These are phyloP conservation scores for Guaruba guarouba DNA, from an alignment of 2,113 vertebrate species.

Conservation along the genomic window DNA sequence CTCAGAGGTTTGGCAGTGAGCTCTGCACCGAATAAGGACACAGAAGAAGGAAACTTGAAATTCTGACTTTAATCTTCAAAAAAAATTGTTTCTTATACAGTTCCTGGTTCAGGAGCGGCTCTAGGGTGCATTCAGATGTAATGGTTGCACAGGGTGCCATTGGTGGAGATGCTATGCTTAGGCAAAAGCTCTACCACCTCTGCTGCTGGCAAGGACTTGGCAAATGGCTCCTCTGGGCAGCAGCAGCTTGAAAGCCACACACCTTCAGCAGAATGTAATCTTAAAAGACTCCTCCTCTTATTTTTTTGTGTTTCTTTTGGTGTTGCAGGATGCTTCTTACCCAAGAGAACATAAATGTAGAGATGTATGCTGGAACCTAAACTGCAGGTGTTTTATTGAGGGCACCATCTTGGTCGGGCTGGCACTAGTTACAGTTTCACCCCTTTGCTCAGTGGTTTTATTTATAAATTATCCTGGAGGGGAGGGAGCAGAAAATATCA, in stretches of 20 bases:
- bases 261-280: not conserved
- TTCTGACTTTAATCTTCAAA: constrained; percentile 19
- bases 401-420: not conserved
- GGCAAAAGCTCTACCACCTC: not conserved
- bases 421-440: not conserved
- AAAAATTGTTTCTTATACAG: not conserved
- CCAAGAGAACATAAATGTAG: fast-evolving
- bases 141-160: not conserved
- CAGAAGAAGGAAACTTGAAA: not conserved
- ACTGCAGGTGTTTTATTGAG: constrained; percentile 47
- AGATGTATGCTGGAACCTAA: not conserved
- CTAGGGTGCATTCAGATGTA: not conserved
- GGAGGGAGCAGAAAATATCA: constrained; percentile 25
- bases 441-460: constrained; percentile 37
- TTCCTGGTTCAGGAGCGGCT: not conserved
- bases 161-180: not conserved
- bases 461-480: constrained; percentile 64
- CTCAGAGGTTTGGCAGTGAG: not conserved
- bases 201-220: fast-evolving
- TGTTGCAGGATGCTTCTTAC: not conserved
- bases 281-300: not conserved
- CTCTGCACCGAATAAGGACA: not conserved
- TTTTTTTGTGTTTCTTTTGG: not conserved
- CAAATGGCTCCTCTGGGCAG: not conserved
- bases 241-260: not conserved